Conservation (phyloP, 2,888 invertebrate genomes). For the Quadroppia sp. region DNA sequence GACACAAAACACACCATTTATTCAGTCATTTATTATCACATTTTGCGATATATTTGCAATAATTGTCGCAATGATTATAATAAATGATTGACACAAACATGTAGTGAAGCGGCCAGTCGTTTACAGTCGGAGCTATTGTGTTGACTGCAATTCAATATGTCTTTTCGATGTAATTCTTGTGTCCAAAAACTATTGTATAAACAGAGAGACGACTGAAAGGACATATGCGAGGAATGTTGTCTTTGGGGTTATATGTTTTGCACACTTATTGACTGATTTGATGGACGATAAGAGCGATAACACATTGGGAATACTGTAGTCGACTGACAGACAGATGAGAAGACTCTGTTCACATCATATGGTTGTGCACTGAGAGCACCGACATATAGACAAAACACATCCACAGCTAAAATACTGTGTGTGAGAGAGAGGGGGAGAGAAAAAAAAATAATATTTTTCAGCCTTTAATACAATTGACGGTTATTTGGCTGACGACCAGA, state of each 20-base stretch:
- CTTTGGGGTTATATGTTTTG: neutral
- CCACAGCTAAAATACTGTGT: no score
- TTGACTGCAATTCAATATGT: neutral
- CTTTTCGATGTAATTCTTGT: neutral
- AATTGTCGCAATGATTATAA: neutral
- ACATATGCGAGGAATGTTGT: neutral
- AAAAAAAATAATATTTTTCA: neutral
- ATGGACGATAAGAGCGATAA: neutral
- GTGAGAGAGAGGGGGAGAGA: neutral
- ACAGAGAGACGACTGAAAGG: neutral
- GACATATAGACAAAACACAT: neutral
- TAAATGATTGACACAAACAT: slow-evolving; percentile 11
- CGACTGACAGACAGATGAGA: neutral
- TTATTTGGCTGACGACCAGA: slow-evolving; percentile 8
- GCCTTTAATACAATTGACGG: neutral
- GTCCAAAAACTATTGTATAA: neutral
- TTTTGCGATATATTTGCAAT: no score
- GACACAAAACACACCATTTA: no score
- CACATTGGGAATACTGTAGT: neutral
- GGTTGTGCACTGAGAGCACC: neutral
- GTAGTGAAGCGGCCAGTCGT: neutral
- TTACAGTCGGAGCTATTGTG: neutral
- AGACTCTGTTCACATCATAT: neutral
- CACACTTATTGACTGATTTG: neutral
- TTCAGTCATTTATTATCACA: no score